Conservation (phyloP, 2,888 invertebrate species). For the Leucophenga montana region DNA sequence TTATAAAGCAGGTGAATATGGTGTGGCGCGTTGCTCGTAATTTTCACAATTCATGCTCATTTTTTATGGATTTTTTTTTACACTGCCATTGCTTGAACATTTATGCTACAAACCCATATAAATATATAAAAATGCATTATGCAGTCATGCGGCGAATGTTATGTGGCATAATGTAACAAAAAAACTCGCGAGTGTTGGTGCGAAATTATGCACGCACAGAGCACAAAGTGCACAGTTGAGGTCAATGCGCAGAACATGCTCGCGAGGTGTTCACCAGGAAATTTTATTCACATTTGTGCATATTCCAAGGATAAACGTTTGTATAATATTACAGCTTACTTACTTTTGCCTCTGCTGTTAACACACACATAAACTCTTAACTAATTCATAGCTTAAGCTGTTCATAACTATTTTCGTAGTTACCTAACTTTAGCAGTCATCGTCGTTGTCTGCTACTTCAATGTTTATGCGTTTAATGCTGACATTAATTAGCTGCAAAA, state of each 20-base stretch:
- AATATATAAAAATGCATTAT: slow-evolving; percentile 11
- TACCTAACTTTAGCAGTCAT: neutral
- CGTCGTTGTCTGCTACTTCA: neutral
- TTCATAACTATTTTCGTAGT: neutral
- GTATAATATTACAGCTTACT: slow-evolving; percentile 42
- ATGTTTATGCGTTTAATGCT: slow-evolving; percentile 1
- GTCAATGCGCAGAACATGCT: neutral
- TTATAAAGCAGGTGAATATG: slow-evolving; percentile 42
- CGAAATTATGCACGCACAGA: slow-evolving; percentile 26
- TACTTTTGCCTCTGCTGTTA: neutral
- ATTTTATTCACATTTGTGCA: slow-evolving; percentile 42
- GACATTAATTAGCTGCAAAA: slow-evolving; percentile 10
- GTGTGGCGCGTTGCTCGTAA: slow-evolving; percentile 42
- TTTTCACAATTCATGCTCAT: slow-evolving; percentile 47
- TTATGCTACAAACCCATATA: slow-evolving; percentile 44
- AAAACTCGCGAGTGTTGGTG: slow-evolving; percentile 2
- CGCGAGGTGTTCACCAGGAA: slow-evolving; percentile 53
- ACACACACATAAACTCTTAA: neutral
- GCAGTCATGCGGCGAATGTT: neutral
- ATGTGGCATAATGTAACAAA: neutral
- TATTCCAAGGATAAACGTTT: neutral
- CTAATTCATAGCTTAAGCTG: neutral
- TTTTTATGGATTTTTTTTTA: slow-evolving; percentile 35
- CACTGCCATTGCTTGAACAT: slow-evolving; percentile 46
- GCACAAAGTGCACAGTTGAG: neutral